Base-by-base conservation (phyloP, 1,140 invertebrate species). In the Limonius californicus region DNA sequence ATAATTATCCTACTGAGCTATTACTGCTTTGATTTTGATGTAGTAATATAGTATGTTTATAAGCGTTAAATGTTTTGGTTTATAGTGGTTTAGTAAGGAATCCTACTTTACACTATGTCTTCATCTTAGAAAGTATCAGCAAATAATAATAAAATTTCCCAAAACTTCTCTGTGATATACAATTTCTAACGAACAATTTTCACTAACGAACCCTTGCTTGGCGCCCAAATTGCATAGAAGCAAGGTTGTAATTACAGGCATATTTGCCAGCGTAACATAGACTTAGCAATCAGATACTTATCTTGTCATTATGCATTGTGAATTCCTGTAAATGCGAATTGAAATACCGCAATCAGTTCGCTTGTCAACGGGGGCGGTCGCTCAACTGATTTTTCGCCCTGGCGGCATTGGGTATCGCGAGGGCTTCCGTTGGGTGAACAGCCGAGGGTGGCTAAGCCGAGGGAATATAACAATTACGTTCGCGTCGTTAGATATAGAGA, bases 401-500 rank as follows among this genome's bases (percentile, higher is more conserved):
- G 42, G 14, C 43, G 32, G 47, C 35, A 67, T 67, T 67, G 47
- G 54, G 30, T 16, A 12, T 11, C 18, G 50, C 50, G 11, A 30
- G 16, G 53, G 39, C 39, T 54, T 60, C 20, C 21, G 54, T 50
- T 67, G 62, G 63, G 6, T 63, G 32, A 30, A 30, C 61, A 61
- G 54, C 56, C 30, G 30, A 55, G 66, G 67, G 59, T 47, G 59
- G 42, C 16, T 62, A 61, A 64, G 57, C 54, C 59, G 42, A 56
- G 67, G 70, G 70, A 70, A 67, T 69, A 70, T 64, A 70, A 70
- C 70, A 72, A 72, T 72, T 72, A 72, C 69, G 67, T 72, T 72
- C 68, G 70, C 68, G 64, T 70, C 70, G 70, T 70, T 72, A 70
- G 70, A 72, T 66, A 65, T 66, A 66, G 65, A 70, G 68, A 72